Base-by-base conservation (phyloP, 64 coral and sea anemone genomes). In the Orbicella faveolata region DNA sequence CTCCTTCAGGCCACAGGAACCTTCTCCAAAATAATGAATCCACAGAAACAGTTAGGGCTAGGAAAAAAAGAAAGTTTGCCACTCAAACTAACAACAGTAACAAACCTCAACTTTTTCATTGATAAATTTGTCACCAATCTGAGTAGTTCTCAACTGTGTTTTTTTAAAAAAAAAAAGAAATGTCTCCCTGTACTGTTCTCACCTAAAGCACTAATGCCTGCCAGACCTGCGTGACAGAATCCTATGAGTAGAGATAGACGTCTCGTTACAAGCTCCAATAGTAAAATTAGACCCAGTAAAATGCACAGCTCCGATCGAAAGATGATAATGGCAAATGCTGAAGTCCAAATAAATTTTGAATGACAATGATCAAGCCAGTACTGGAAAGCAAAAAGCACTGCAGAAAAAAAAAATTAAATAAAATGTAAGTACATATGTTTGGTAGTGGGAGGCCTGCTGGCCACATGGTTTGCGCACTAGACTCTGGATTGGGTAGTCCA, bases 1-100 rank as follows among this genome's bases (percentile, higher is more conserved):
- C 88, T 39, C 93, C 96, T 65, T 98, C 96, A 54, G 96, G 96
- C 96, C 96, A 98, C 66, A 90, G 66, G 66, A 73, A 98, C 35
- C 90, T 91, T 52, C 68, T 83, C 96, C 96, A 98, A 76, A 98
- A 95, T 36, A 95, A 25, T 39, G 96, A 98, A 78, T 98, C 96
- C 6, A 98, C 75, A 15, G 53, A 89, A 52, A 98, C 69, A 57
- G 96, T 98, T 53, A 95, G 63, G 23, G 89, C 96, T 98, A 61
- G 48, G 23, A 19, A 37, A 1, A 81, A 76, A 39, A 84, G 15
- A 6, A 6, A 41, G 39, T 41, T 41, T 2, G 44, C 7, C 44
- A 48, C 44, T 5, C 44, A 48, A 48, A 48, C 44, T 48, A 4
- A 6, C 4, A 4, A 6, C 44, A 48, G 44, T 6, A 6, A 48